Evolutionary conservation across 2,888 invertebrate species (phyloP).

Genomic region (Mimachlamys varia): DNA sequence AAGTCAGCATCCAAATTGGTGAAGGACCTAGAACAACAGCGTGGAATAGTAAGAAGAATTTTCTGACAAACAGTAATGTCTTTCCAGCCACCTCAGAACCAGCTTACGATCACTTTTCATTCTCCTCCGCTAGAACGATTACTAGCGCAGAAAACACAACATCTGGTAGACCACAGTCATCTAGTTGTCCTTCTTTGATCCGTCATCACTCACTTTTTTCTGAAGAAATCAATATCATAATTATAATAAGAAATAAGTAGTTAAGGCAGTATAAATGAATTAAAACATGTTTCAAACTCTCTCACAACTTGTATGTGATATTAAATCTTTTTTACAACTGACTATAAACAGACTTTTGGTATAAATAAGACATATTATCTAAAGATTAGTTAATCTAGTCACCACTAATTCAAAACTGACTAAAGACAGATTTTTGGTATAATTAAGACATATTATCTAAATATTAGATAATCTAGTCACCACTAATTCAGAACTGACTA

Average conservation of each 20-base stretch:
- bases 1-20: neutral
- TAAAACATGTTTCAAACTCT: too few relatives aligned
- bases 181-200: conserved; percentile 20
- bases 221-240: neutral
- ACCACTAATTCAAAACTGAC: too few relatives aligned
- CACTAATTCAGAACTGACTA: too few relatives aligned
- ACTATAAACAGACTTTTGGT: too few relatives aligned
- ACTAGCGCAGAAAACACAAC: neutral
- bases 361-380: too few relatives aligned
- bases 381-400: too few relatives aligned
- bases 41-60: neutral
- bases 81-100: neutral
- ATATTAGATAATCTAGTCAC: too few relatives aligned
- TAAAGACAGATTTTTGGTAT: too few relatives aligned
- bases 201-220: neutral
- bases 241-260: neutral
- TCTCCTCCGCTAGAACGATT: neutral
- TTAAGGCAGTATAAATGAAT: neutral
- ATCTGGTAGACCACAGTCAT: neutral
- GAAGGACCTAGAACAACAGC: neutral
- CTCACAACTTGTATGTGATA: too few relatives aligned
- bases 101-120: neutral
- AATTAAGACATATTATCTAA: too few relatives aligned
- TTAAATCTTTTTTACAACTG: too few relatives aligned
- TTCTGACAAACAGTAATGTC: neutral